Conservation (phyloP, 2,888 invertebrate genomes). For the Pheosia tremula region DNA sequence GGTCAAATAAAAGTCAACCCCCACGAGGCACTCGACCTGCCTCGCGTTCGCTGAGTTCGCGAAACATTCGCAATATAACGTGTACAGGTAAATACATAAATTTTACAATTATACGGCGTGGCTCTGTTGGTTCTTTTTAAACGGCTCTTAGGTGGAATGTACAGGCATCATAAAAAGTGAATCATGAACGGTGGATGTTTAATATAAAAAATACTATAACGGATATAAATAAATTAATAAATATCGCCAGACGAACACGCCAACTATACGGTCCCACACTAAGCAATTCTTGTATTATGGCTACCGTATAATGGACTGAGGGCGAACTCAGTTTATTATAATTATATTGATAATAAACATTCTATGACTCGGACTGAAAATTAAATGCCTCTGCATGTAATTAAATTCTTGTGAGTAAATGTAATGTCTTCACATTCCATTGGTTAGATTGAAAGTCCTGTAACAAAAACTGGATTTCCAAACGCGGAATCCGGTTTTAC, state of each 20-base stretch:
- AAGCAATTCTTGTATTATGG: too few relatives aligned
- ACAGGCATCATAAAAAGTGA: constrained; percentile 1
- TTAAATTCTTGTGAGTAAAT: neutral
- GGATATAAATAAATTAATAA: too few relatives aligned
- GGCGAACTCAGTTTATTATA: too few relatives aligned
- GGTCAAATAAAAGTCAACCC: constrained; percentile 3
- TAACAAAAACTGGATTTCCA: constrained; percentile 27
- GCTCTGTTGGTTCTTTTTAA: neutral
- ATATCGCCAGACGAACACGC: too few relatives aligned
- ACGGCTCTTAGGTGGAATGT: neutral
- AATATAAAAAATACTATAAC: too few relatives aligned
- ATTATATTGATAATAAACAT: too few relatives aligned
- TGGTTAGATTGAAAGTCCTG: constrained; percentile 3
- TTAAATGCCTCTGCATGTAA: neutral
- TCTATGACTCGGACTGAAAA: too few relatives aligned
- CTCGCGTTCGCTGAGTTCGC: constrained; percentile 6
- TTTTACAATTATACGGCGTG: neutral
- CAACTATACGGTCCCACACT: too few relatives aligned
- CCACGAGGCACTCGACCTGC: constrained; percentile 9
- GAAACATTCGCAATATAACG: constrained; percentile 5
- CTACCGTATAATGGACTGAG: too few relatives aligned
- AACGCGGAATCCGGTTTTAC: constrained; percentile 36
- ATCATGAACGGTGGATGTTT: neutral
- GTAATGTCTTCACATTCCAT: constrained; percentile 3
- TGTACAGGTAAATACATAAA: constrained; percentile 1